A percentile compares a stretch with the other conserved stretches of the same genome.
Evolutionary conservation across 2,113 vertebrate species (phyloP).

Genomic region (Glareola pratincola): DNA sequence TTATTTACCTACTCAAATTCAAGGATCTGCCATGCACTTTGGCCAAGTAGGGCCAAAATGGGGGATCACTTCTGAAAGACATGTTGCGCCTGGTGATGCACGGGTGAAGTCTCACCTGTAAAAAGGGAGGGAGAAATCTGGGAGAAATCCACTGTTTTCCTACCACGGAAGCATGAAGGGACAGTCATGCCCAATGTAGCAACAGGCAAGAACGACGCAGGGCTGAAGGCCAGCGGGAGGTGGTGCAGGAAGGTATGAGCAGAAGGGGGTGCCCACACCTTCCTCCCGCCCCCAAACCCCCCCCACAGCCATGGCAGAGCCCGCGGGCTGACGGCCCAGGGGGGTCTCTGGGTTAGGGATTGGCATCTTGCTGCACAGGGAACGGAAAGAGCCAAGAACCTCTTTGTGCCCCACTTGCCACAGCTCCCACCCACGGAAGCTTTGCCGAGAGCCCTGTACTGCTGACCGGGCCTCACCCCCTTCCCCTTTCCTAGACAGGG

Average conservation of each 20-base stretch:
- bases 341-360: background rate
- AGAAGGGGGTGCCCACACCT: background rate
- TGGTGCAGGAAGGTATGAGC: background rate
- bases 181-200: background rate
- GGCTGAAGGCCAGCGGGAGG: fast-evolving
- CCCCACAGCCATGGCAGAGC: fast-evolving
- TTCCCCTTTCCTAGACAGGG: background rate
- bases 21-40: background rate
- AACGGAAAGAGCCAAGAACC: background rate
- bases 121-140: background rate
- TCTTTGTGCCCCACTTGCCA: background rate
- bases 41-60: background rate
- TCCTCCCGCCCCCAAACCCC: background rate
- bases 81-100: background rate
- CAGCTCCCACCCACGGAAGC: background rate
- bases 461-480: background rate
- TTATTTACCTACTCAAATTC: background rate
- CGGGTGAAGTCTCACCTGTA: background rate
- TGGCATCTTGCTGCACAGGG: background rate
- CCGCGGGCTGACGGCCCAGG: fast-evolving
- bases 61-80: background rate
- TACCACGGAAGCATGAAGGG: background rate
- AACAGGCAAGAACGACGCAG: background rate
- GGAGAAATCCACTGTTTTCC: background rate
- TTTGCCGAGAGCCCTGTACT: background rate